Evolutionary conservation across 2,888 invertebrate genomes (phyloP).

Genomic region (Monoplex corrugatus): DNA sequence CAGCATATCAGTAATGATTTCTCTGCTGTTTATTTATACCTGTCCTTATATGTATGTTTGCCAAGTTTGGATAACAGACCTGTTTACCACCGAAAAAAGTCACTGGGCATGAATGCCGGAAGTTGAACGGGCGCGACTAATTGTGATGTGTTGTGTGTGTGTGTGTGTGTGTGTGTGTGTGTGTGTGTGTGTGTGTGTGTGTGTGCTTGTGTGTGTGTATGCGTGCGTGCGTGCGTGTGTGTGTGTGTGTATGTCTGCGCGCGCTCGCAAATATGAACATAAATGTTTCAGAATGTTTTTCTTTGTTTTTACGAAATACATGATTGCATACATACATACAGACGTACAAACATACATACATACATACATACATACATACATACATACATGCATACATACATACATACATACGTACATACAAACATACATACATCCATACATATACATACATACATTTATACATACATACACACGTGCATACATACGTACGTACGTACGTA

Average conservation of each 20-base stretch:
- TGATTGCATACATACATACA: neutral
- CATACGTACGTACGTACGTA: neutral
- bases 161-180: constrained; percentile 24
- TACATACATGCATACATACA: neutral
- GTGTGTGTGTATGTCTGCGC: neutral
- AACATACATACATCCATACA: neutral
- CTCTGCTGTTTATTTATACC: too few relatives aligned
- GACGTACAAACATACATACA: neutral
- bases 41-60: too few relatives aligned
- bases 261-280: neutral
- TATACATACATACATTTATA: neutral
- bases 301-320: neutral
- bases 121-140: too few relatives aligned
- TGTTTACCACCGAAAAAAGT: too few relatives aligned
- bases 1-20: too few relatives aligned
- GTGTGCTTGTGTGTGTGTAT: neutral
- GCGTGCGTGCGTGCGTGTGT: constrained; percentile 1
- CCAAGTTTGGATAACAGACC: too few relatives aligned
- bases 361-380: neutral
- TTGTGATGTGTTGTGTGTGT: too few relatives aligned
- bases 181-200: neutral
- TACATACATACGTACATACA: constrained; percentile 28
- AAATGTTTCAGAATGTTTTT: neutral
- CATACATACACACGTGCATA: constrained; percentile 19
- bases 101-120: too few relatives aligned